Evolutionary conservation across 2,113 vertebrate species (phyloP), one percentile per base, ranked within the genome.

Genomic region (Genyomyrus donnyi): DNA sequence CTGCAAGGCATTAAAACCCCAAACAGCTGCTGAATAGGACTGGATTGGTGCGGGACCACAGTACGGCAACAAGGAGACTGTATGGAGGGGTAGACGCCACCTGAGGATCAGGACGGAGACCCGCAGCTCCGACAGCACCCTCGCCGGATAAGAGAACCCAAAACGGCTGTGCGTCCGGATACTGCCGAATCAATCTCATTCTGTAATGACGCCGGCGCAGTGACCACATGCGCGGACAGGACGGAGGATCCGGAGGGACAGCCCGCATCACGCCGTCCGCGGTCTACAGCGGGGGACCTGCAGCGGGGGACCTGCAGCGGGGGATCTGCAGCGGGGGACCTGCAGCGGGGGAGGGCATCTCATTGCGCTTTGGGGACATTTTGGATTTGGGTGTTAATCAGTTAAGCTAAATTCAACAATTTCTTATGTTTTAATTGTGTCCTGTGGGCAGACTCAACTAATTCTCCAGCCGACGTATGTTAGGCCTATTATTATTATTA

Each of bases 1-100:
- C 84, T 74, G 56, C 80, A 49, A 89, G 45, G 80, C 56, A 70
- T 74, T 89, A 70, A 89, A 85, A 89, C 19, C n/a, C 10, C 53
- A 27, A 74, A 66, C 19, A n/a, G 53, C 83, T 46, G 88, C 17
- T 56, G 80, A n/a, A 8, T 11, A 66, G 17, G 62, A 31, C 24
- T 0, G 87, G 87, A 45, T 7, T 45, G 27, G 42, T 58, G 50
- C 21, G n/a, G 46, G n/a, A 50, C 4, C 15, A 24, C 6, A 39
- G 48, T 15, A 13, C 11, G 85, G 74, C 74, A 80, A 19, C 49
- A 53, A 24, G 85, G 27, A 35, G 66, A 31, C 27, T 9, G 13
- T 13, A 35, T 35, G 27, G 45, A n/a, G 66, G 62, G 13, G 88
- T 21, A 6, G 2, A 9, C 46, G 27, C 48, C 48, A 83, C 74